Conservation (phyloP, 2,888 invertebrate genomes). For the Sicus ferrugineus region DNA sequence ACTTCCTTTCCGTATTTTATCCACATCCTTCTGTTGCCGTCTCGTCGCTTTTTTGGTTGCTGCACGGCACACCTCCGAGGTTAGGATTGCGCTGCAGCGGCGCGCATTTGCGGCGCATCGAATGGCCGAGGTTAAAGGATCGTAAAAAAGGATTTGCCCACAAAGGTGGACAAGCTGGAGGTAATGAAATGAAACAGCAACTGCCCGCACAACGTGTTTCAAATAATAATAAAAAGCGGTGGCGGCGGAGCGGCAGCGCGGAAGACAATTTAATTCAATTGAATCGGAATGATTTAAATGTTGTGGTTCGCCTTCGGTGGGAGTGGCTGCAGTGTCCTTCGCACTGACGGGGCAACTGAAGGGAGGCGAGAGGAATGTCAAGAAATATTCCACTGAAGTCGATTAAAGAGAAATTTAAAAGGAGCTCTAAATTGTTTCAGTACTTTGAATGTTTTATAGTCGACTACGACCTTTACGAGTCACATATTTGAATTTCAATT, state of each 20-base stretch:
- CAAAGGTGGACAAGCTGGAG: conserved; percentile 8
- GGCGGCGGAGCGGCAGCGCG: conserved; percentile 34
- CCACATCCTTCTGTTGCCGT: conserved; percentile 27
- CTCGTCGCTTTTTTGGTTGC: conserved; percentile 29
- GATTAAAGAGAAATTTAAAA: no score
- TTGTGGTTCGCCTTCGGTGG: conserved; percentile 41
- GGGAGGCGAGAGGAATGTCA: no score
- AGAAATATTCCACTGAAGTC: no score
- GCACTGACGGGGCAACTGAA: no score
- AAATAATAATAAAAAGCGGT: conserved; percentile 18
- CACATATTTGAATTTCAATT: no score
- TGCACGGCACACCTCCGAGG: neutral
- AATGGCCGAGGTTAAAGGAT: conserved; percentile 39
- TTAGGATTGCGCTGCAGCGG: neutral
- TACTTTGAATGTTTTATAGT: no score
- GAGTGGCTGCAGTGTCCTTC: no score
- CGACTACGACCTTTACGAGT: no score
- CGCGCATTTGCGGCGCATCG: conserved; percentile 29
- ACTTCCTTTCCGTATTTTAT: neutral
- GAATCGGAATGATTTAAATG: conserved; percentile 53
- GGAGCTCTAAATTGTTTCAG: no score
- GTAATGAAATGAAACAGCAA: conserved; percentile 14
- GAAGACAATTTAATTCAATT: conserved; percentile 54
- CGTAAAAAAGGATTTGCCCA: conserved; percentile 40
- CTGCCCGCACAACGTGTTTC: neutral